Evolutionary conservation across 1,140 invertebrate genomes (phyloP), one percentile per base, ranked within the genome.

Genomic region (Scaptomyza graminum): DNA sequence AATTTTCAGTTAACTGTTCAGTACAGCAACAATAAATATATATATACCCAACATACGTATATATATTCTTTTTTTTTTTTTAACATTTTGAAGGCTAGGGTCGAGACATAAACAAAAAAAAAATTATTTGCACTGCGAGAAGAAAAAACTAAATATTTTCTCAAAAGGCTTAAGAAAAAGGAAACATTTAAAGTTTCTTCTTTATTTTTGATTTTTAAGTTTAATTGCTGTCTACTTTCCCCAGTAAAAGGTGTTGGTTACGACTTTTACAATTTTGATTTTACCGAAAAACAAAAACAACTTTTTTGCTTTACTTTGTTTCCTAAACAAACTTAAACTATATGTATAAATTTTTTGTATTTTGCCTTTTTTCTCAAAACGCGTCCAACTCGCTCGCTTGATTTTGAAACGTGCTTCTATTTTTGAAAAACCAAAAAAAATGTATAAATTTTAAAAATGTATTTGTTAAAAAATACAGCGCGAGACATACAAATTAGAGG

Each of bases 401-500:
- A 76, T 89, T 87, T 85, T 83, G 71, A 87, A 81, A 77, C 46
- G 39, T 62, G 60, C 50, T 63, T 69, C 60, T 52, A 63, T 66
- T 73, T 72, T 79, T 76, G 62, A 65, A 73, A 74, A 63, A 63
- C 34, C 57, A 54, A 49, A 55, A 34, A 62, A 52, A 82, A 41
- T 41, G 37, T 74, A 63, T 49, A 60, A 66, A 67, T 15, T 65
- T 65, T 31, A 61, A 12, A 77, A 68, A 80, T 78, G 60, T 84
- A 79, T 73, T 76, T 60, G 3, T 31, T 6, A 9, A 9, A 72
- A 84, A 67, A 83, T 92, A 93, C 95, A 98, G 97, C 96, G 97
- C 94, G 97, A 98, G 94, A 97, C 97, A 91, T 98, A 98, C 95
- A 97, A 97, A 94, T 95, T 98, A 95, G 96, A 97, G 94, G 97